Evolutionary conservation across 2,113 vertebrate genomes (phyloP).

Genomic region (Ptychochromis oligacanthus): DNA sequence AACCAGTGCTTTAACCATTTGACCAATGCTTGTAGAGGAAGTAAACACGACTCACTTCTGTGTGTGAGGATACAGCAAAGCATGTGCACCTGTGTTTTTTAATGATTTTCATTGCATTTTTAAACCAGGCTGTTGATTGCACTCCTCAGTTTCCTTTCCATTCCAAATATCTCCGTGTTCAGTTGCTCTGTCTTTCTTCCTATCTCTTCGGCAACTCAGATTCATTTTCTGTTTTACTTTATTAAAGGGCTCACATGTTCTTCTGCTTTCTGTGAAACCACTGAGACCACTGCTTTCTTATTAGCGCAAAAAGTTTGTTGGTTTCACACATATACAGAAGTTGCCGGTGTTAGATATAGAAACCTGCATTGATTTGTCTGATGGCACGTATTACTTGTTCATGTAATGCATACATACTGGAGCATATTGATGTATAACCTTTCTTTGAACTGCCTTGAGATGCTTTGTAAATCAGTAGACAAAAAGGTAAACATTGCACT

Average conservation of each 20-base stretch:
- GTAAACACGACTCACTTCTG: neutral
- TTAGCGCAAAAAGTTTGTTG: neutral
- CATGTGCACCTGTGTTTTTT: neutral
- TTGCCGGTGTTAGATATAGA: too few relatives aligned
- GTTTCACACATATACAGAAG: neutral
- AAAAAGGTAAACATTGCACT: neutral
- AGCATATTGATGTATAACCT: neutral
- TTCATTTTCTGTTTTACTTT: neutral
- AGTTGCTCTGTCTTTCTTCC: neutral
- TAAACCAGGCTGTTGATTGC: neutral
- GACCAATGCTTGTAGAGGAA: neutral
- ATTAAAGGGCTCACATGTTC: neutral
- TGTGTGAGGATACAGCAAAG: neutral
- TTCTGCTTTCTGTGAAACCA: neutral
- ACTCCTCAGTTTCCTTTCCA: neutral
- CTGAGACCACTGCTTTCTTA: neutral
- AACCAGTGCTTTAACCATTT: neutral
- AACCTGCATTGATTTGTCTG: fast-evolving
- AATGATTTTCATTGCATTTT: neutral
- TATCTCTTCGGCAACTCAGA: neutral
- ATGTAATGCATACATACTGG: fast-evolving
- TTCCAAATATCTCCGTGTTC: neutral
- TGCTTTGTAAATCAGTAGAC: neutral
- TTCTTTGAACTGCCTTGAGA: neutral
- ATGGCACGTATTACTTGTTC: neutral